Evolutionary conservation across 1,140 invertebrate species (phyloP).

Genomic region (Parapsyche elsis): DNA sequence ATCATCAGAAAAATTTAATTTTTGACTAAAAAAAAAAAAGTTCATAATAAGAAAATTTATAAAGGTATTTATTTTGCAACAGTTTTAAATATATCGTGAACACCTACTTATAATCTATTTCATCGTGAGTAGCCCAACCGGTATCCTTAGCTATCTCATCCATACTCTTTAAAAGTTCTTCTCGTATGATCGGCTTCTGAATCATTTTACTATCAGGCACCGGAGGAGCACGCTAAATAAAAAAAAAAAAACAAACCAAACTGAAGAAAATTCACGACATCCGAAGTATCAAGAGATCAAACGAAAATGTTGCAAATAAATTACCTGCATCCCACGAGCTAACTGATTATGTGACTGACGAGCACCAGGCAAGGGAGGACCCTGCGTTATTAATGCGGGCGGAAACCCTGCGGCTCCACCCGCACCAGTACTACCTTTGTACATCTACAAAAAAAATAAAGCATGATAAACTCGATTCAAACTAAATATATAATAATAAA

Average conservation of each 20-base stretch:
- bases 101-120: constrained; percentile 90
- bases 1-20: constrained; percentile 93
- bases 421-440: constrained; percentile 64
- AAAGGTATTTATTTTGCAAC: not conserved
- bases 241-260: constrained; percentile 1
- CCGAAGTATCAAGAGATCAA: not conserved
- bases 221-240: constrained; percentile 58
- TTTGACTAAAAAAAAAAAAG: constrained; percentile 76
- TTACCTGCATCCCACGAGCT: constrained; percentile 57
- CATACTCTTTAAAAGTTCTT: constrained; percentile 91
- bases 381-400: constrained; percentile 60
- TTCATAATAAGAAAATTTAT: not conserved
- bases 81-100: not conserved
- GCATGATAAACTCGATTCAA: not conserved
- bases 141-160: constrained; percentile 90
- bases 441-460: constrained; percentile 59
- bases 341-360: constrained; percentile 62
- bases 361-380: constrained; percentile 60
- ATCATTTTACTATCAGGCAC: constrained; percentile 59
- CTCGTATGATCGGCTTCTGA: constrained; percentile 87
- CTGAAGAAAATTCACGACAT: constrained; percentile 4
- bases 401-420: constrained; percentile 64
- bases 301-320: not conserved
- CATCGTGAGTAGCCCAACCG: constrained; percentile 91
- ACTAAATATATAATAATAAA: constrained; percentile 5